Percentiles rank a stretch among this genome's conserved stretches.
Conservation (phyloP, 2,888 invertebrate species). For the Mythimna pallens region DNA sequence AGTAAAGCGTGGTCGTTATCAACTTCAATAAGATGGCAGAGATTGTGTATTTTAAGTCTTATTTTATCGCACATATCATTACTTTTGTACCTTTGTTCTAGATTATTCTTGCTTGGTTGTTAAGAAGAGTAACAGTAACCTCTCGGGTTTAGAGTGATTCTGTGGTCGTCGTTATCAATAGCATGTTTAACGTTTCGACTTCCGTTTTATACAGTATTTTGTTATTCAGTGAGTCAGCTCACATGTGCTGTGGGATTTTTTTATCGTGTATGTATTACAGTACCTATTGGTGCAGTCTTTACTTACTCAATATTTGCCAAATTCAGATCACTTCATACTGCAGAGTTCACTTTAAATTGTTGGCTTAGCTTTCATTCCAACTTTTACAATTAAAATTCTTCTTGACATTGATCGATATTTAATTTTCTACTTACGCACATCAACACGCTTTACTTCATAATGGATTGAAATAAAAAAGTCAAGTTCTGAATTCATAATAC, state of each 20-base stretch:
- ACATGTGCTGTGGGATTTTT: background rate
- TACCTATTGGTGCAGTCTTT: background rate
- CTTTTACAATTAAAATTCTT: slow-evolving; percentile 8
- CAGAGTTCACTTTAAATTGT: background rate
- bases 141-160: background rate
- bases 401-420: background rate
- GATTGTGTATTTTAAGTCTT: slow-evolving; percentile 1
- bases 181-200: slow-evolving; percentile 16
- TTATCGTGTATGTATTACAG: slow-evolving; percentile 1
- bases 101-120: background rate
- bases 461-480: slow-evolving; percentile 6
- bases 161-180: slow-evolving; percentile 10
- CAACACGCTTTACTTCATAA: background rate
- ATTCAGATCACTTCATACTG: background rate
- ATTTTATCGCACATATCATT: slow-evolving; percentile 2
- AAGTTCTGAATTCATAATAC: background rate
- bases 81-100: background rate
- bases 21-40: slow-evolving; percentile 26
- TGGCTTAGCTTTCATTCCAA: slow-evolving; percentile 6
- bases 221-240: slow-evolving; percentile 28
- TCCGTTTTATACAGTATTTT: slow-evolving; percentile 17
- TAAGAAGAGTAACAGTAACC: background rate
- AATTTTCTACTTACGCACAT: background rate
- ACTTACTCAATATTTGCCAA: slow-evolving; percentile 8
- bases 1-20: slow-evolving; percentile 43